A percentile compares a stretch with the other conserved stretches of the same genome.
Conservation (phyloP, 2,113 vertebrate genomes). For the Odocoileus hemionus region DNA sequence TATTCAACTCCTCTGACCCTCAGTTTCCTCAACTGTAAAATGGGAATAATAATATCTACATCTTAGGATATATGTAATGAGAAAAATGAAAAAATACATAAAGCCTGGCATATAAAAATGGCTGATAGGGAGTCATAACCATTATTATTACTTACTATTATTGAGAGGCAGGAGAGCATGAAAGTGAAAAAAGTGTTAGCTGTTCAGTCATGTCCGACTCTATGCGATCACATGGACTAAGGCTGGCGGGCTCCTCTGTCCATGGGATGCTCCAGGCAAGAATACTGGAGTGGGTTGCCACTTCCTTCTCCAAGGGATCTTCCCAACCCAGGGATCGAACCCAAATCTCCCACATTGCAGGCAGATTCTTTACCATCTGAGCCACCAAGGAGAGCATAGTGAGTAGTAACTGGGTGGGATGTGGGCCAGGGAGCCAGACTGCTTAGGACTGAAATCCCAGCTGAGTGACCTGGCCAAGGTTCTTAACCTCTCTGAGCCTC, state of each 20-base stretch:
- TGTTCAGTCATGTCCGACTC: background rate
- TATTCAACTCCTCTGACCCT: background rate
- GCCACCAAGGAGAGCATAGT: background rate
- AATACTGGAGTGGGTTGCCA: background rate
- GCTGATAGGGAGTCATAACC: no score
- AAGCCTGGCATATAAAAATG: rapidly evolving
- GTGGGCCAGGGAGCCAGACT: background rate
- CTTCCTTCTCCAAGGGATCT: background rate
- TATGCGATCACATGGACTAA: background rate
- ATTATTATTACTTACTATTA: background rate
- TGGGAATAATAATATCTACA: background rate
- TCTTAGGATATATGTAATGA: background rate
- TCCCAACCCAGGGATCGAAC: background rate
- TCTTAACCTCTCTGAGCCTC: background rate
- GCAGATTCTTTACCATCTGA: background rate
- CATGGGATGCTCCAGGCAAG: background rate
- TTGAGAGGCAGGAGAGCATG: background rate
- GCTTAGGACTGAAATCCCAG: background rate
- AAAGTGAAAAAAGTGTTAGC: background rate
- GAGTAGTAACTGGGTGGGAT: rapidly evolving
- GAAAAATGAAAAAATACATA: background rate
- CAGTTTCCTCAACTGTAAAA: background rate
- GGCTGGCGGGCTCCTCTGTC: background rate
- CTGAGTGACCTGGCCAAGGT: background rate
- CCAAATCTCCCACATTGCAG: background rate